Base-by-base conservation (phyloP, 2,888 invertebrate genomes). In the Agrotis segetum region DNA sequence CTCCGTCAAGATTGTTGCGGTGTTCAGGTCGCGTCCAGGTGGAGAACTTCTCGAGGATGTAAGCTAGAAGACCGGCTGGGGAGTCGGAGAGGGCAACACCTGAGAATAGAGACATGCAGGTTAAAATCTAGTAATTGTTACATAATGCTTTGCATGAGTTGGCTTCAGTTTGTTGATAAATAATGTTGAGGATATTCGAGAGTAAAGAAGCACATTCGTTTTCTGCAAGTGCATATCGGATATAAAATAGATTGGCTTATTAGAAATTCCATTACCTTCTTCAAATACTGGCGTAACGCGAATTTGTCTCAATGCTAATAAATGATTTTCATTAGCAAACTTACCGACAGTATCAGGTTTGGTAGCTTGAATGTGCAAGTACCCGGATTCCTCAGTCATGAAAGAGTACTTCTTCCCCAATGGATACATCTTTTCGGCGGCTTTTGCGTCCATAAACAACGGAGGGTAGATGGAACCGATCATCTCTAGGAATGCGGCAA, bases 31-130 rank as follows among this genome's bases (percentile, higher is more conserved):
- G 96, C 0, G 98, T 98, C 97, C 98, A 98, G 0, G 97, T 97
- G 16, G 97, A 97, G 93, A 98, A 98, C 90, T 98, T 99, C 89
- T 99, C 98, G 29, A 99, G 90, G 67, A 98, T 97, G 85, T 98
- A 99, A 0, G 98, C 98, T 0, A 98, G 98, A 59, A 99, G 94
- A 40, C 98, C 98, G 3, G 97, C 96, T 0, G 99, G 99, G 0
- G 98, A 98, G 83, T 98, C 98, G 16, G 96, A 93, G 21, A 99
- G 90, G 0, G 96, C 97, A 1, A 97, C 95, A 24, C 98, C 98
- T 97, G 84, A 3, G 81, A 81, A 70, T 40, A 40, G 40, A 40
- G 11, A 40, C 9, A 40, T 11, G n/a, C 1, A 0, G 11, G 1
- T 50, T 24, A 3, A 24, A 44, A 14, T 50, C 16, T 5, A 13